phyloP scores from a whole-genome alignment of 2,113 vertebrate species.

The Caranx ignobilis region DNA sequence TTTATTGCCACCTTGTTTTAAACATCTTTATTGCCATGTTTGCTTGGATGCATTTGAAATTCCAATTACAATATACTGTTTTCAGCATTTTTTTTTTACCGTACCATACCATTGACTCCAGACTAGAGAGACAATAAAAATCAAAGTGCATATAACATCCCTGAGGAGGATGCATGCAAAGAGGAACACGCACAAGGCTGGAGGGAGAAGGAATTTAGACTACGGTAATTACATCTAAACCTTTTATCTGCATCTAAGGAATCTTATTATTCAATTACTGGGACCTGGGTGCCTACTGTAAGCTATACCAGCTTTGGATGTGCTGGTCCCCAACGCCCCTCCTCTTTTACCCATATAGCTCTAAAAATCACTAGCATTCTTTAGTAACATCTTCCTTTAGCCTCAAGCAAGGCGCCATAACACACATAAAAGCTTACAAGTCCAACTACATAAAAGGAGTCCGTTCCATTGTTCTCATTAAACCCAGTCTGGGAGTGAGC shows the following conservation, averaged over 20 bases:
- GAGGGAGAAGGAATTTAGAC: slow-evolving; percentile 39
- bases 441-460: slow-evolving; percentile 42
- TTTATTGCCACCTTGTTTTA: background rate
- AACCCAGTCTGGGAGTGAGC: slow-evolving; percentile 46
- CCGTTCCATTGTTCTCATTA: slow-evolving; percentile 63
- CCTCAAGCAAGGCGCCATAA: slow-evolving; percentile 29
- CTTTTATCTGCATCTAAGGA: slow-evolving; percentile 79
- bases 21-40: slow-evolving; percentile 1
- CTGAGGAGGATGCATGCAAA: slow-evolving; percentile 40
- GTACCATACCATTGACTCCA: slow-evolving; percentile 29
- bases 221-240: slow-evolving; percentile 78
- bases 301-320: slow-evolving; percentile 35
- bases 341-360: background rate
- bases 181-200: slow-evolving; percentile 13
- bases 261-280: slow-evolving; percentile 79
- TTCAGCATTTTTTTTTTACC: background rate
- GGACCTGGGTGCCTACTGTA: slow-evolving; percentile 54
- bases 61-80: slow-evolving; percentile 8
- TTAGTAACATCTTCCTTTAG: slow-evolving; percentile 21
- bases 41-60: background rate
- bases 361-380: slow-evolving; percentile 42
- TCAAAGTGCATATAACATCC: slow-evolving; percentile 54
- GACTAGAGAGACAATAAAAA: slow-evolving; percentile 34
- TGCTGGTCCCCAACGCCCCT: slow-evolving; percentile 23
- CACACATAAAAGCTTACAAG: slow-evolving; percentile 31